phyloP scores from a whole-genome alignment of 1,140 invertebrate genomes.

The Prorops nasuta region DNA sequence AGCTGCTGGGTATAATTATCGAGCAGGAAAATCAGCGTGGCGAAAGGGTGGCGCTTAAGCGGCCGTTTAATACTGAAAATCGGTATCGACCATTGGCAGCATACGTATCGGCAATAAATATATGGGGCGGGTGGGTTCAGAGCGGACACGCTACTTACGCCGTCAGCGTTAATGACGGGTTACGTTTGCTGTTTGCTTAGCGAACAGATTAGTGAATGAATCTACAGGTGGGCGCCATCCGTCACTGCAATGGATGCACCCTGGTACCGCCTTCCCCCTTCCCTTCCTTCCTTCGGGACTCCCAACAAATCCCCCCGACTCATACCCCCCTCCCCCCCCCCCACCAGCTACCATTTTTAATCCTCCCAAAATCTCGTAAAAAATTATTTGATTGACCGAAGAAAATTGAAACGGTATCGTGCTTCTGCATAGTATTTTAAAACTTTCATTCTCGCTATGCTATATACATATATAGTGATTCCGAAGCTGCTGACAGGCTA shows the following conservation, averaged over 20 bases:
- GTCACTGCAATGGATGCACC: slow-evolving; percentile 44
- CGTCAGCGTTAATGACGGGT: slow-evolving; percentile 56
- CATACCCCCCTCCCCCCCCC: too few species aligned
- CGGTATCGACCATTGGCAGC: slow-evolving; percentile 23
- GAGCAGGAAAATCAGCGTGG: slow-evolving; percentile 42
- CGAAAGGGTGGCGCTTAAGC: slow-evolving; percentile 48
- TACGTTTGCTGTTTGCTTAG: slow-evolving; percentile 56
- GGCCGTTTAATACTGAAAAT: too few species aligned
- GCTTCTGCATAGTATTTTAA: too few species aligned
- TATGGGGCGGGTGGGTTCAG: slow-evolving; percentile 33
- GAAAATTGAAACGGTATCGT: too few species aligned
- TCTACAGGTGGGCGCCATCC: slow-evolving; percentile 58
- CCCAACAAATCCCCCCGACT: too few species aligned
- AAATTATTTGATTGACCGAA: too few species aligned
- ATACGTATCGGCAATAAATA: slow-evolving; percentile 42
- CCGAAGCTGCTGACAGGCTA: slow-evolving; percentile 29
- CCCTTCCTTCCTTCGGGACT: too few species aligned
- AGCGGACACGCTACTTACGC: slow-evolving; percentile 52
- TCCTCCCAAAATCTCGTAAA: too few species aligned
- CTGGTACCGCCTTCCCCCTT: slow-evolving; percentile 28
- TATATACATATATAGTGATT: too few species aligned
- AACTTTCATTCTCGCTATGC: too few species aligned
- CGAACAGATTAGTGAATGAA: slow-evolving; percentile 58
- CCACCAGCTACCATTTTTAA: too few species aligned
- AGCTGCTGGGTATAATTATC: too few species aligned